Base-by-base conservation (phyloP, 2,888 invertebrate species). In the Cryptus viduatorius region DNA sequence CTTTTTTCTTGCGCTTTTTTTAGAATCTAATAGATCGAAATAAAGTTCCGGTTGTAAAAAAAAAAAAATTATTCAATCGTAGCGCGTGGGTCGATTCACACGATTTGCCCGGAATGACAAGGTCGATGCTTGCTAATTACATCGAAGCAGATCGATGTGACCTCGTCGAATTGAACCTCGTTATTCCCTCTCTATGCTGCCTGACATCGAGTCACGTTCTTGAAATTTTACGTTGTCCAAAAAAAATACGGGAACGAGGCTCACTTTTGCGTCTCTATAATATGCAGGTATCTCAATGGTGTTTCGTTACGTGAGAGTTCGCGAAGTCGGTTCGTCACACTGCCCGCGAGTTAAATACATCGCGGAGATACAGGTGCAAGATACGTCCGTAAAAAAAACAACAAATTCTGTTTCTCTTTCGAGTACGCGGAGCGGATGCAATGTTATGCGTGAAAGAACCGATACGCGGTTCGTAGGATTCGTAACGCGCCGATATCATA, bases 221-320 rank as follows among this genome's bases (percentile, higher is more conserved):
- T 67, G 53, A 65, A 46, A 24, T 77, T 77, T 12, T 56, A 44
- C 44, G 24, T 16, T 19, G 50, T 77, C 67, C 16, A 5, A 56
- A 77, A 77, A 16, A 56, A 77, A 77, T 77, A 46, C 77, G 77
- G 77, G 67, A 67, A 77, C 77, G 56, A 68, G 56, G 44, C 67
- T 31, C 16, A n/a, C 56, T 14, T 56, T 42, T 53, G 24, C 46
- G 42, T 44, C 37, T 46, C 64, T 61, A 14, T 5, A 37, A 37
- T 24, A 64, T 24, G 37, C 50, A 24, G 37, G 37, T 65, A 65
- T 31, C 37, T 4, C 7, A 19, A 31, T 10, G 16, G 14, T 29
- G 31, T 37, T 61, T 29, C 2, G n/a, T 29, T n/a, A 61, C 14
- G 29, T 31, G n/a, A 4, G n/a, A 37, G 4, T n/a, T 14, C 14